Base-by-base conservation (phyloP, 2,888 invertebrate species). In the Resseliella maxima region DNA sequence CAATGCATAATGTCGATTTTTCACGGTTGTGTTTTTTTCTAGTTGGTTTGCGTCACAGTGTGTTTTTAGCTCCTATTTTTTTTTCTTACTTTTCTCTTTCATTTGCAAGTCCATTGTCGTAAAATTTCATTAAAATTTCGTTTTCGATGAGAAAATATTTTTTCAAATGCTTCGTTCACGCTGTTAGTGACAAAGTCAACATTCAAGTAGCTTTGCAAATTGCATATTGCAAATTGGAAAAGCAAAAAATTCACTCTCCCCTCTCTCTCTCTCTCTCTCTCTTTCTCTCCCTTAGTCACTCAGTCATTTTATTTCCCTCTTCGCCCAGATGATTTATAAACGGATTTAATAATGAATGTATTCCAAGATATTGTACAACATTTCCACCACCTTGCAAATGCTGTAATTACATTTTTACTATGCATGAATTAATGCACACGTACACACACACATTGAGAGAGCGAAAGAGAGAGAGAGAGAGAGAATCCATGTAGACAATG, bases 21-120 rank as follows among this genome's bases (percentile, higher is more conserved):
- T 72, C 72, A 72, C 72, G 72, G 72, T 72, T 72, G 31, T n/a
- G n/a, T n/a, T n/a, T n/a, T n/a, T 72, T 72, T 72, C 15, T 12
- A 12, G 5, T 24, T 27, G 59, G 5, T 24, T n/a, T 59, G 59
- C 24, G 24, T 24, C 3, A 24, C 2, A 12, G 72, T 15, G n/a
- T n/a, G n/a, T n/a, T n/a, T n/a, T n/a, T n/a, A n/a, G n/a, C n/a
- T n/a, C n/a, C n/a, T n/a, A n/a, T n/a, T n/a, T n/a, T n/a, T 31
- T 31, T 72, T 27, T 72, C 6, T 10, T 27, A 10, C 10, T 12
- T 72, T 15, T 31, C 12, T 5, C 31, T 72, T n/a, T 41, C 41
- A 41, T 59, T 59, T 31, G 5, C 31, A 72, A 72, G 72, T 72
- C 72, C 72, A 72, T 72, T 72, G 72, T 72, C 72, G 72, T 72